Conservation (phyloP, 2,797 vertebrate genomes). For the Micrastur ruficollis region DNA sequence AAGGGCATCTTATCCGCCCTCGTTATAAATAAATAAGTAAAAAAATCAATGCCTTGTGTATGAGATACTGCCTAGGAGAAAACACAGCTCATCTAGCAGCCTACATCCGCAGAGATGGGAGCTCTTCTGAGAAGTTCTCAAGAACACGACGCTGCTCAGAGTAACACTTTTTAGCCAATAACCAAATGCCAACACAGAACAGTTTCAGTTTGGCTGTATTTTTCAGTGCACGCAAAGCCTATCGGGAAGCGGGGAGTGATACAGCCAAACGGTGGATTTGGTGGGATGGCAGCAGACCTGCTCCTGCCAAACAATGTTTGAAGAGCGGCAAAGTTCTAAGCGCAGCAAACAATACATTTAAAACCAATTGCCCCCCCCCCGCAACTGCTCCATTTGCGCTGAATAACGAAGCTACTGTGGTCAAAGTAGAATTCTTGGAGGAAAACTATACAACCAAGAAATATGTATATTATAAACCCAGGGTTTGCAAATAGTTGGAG, state of each 20-base stretch:
- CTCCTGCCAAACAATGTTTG: neutral
- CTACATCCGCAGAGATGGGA: neutral
- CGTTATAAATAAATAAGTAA: neutral
- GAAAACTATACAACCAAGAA: neutral
- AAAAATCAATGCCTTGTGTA: fast-evolving
- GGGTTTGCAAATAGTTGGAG: neutral
- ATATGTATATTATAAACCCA: fast-evolving
- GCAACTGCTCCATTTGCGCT: neutral
- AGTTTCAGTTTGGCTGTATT: fast-evolving
- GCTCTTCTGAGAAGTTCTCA: neutral
- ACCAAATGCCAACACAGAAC: neutral
- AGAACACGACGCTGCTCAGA: neutral
- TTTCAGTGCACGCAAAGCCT: neutral
- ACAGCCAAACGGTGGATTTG: fast-evolving
- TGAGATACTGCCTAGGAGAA: fast-evolving
- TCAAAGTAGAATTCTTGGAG: neutral
- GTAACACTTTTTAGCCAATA: neutral
- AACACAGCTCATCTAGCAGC: neutral
- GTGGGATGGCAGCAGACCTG: neutral
- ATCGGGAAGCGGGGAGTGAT: fast-evolving
- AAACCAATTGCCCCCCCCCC: neutral
- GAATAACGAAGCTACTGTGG: neutral
- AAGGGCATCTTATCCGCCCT: neutral
- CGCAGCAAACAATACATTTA: neutral
- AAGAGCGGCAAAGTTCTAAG: neutral